These are phyloP conservation scores for Micromys minutus DNA, from an alignment of 2,113 vertebrate genomes.

Conservation along the genomic window DNA sequence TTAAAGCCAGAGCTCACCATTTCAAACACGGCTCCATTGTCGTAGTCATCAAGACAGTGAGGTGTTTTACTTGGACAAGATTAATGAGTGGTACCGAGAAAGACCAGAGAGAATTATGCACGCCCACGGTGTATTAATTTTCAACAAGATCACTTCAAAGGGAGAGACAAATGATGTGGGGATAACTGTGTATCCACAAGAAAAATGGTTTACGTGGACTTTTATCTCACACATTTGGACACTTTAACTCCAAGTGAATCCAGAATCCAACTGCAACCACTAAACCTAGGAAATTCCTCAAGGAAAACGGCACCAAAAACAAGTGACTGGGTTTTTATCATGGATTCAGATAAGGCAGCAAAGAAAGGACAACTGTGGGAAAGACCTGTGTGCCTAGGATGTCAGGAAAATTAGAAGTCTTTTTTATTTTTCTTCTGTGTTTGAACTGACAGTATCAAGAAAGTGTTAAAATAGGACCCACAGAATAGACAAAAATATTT, in stretches of 20 bases:
- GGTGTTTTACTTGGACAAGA: neutral
- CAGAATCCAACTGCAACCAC: neutral
- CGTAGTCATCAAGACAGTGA: neutral
- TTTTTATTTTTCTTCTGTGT: neutral
- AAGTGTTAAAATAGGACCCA: neutral
- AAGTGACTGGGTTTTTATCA: neutral
- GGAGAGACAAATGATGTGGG: neutral
- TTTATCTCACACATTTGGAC: neutral
- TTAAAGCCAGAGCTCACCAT: neutral
- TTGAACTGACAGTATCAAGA: neutral
- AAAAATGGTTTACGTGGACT: neutral
- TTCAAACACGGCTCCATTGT: neutral
- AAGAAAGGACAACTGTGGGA: neutral
- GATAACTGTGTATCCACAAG: neutral
- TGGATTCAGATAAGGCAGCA: neutral
- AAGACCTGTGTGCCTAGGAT: neutral
- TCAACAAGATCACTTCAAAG: constrained; percentile 1
- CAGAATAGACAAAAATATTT: neutral
- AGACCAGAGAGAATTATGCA: neutral
- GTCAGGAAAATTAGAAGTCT: neutral
- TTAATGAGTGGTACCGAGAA: neutral
- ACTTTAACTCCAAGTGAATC: constrained; percentile 1
- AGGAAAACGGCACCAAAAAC: neutral
- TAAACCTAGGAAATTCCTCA: neutral
- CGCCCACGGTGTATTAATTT: neutral